Base-by-base conservation (phyloP, 2,888 invertebrate genomes). In the Spilarctia lutea region DNA sequence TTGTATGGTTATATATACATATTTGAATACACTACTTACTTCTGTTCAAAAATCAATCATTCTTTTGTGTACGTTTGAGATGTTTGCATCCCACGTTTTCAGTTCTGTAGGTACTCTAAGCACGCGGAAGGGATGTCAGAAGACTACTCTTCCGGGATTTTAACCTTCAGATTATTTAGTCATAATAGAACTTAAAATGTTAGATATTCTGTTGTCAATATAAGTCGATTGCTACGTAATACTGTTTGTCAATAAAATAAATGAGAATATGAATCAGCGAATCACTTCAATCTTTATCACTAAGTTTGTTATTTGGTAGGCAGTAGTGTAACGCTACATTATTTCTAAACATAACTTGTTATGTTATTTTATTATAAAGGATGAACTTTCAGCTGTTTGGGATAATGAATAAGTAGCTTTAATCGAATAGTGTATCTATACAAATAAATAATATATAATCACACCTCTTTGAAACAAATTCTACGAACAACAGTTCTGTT, bases 131-230 rank as follows among this genome's bases (percentile, higher is more conserved):
- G 83, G 85, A 85, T 85, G 82, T 75, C 71, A 65, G 74, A 81
- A 78, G 83, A 81, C 80, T 78, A 83, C 85, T 87, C 88, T 90
- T 90, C 90, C 90, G 90, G 86, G 82, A 87, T 80, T 83, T 81
- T 88, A 88, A 89, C 90, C 90, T 90, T 90, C 87, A 86, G 77
- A 82, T 71, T 71, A 71, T 80, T 80, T 81, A 77, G 79, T 75
- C 83, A 83, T 82, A 83, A 82, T 76, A 81, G 73, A 75, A 77
- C 80, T 78, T 79, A 82, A 77, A 79, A 84, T 76, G 77, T 77
- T 79, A 75, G 78, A 82, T 77, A 76, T 80, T 78, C 80, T 75
- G 72, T 84, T 80, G 83, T 82, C 83, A 83, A 77, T 83, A 75
- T 74, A 80, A 75, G 76, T 78, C 71, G 71, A 80, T 60, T 80